phyloP scores from a whole-genome alignment of 2,113 vertebrate genomes.

The Cavia aperea region DNA sequence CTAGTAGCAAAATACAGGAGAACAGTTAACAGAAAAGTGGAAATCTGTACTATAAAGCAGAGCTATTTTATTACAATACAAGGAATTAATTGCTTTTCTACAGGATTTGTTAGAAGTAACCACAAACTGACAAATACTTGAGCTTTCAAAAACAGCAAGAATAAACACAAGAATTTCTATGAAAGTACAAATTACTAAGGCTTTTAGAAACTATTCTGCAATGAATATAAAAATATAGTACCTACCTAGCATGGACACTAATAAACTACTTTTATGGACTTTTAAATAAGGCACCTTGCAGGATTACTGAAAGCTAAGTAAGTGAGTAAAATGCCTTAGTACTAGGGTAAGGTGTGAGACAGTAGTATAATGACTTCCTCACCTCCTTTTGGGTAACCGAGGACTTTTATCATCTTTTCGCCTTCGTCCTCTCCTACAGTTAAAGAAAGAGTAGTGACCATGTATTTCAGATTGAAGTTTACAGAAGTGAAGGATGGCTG shows the following conservation, averaged over 20 bases:
- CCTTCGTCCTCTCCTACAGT: conserved; percentile 88
- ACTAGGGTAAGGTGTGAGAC: neutral
- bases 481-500: neutral
- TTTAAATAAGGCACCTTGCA: neutral
- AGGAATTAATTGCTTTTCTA: conserved; percentile 2
- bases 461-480: neutral
- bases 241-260: neutral
- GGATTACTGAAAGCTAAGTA: neutral
- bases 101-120: conserved; percentile 1
- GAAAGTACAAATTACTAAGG: neutral
- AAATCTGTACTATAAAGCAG: neutral
- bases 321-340: neutral
- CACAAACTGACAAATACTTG: neutral
- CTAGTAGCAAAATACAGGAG: conserved; percentile 69
- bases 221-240: neutral
- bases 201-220: neutral
- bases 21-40: conserved; percentile 10
- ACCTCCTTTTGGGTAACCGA: conserved; percentile 94
- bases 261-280: neutral
- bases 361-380: conserved; percentile 29
- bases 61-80: neutral
- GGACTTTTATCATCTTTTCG: conserved; percentile 98
- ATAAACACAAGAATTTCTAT: neutral
- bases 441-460: conserved; percentile 43
- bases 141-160: neutral